Base-by-base conservation (phyloP, 35 echinoderm and acorn worm species). In the Stichopus chloronotus region DNA sequence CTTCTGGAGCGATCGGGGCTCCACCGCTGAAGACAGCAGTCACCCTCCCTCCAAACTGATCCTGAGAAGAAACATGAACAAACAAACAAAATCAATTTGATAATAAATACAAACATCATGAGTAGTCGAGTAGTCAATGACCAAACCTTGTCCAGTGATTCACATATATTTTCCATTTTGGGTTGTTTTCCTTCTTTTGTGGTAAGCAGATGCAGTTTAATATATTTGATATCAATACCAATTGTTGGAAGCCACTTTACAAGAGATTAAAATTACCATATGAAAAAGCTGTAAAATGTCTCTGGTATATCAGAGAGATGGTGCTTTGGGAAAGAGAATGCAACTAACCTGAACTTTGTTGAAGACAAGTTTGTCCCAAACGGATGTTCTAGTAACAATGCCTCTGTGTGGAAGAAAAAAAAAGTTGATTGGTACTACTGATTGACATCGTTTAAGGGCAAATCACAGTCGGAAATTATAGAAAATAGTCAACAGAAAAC, bases 321-420 rank as follows among this genome's bases (percentile, higher is more conserved):
- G 14, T 65, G 59, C 17, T 19, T 87, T 6, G 22, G 6, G 17
- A 25, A 59, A 57, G 22, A 55, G 52, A 58, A 81, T 17, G 53
- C 4, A 4, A 13, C 25, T 87, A 61, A 95, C 94, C 94, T 95
- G 94, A 72, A 95, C 57, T 92, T 95, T 95, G 22, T 88, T 95
- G 72, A 95, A 95, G 1, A 95, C 94, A 56, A 95, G 76, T 53
- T 88, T 95, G 55, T 95, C 94, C 94, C 94, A 95, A 55, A 95
- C 19, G 21, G 90, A 92, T 24, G 92, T 82, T 12, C 83, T 85
- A 7, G 90, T 95, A 7, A 95, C 52, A 11, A 86, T 78, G 4
- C 94, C 94, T 79, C 94, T 95, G 68, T 74, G 69, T 7, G 6
- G 14, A 74, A 74, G 17, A 74, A 74, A 24, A 74, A 1, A 74